Conservation (phyloP, 2,113 vertebrate species). For the Cinclus mexicanus region DNA sequence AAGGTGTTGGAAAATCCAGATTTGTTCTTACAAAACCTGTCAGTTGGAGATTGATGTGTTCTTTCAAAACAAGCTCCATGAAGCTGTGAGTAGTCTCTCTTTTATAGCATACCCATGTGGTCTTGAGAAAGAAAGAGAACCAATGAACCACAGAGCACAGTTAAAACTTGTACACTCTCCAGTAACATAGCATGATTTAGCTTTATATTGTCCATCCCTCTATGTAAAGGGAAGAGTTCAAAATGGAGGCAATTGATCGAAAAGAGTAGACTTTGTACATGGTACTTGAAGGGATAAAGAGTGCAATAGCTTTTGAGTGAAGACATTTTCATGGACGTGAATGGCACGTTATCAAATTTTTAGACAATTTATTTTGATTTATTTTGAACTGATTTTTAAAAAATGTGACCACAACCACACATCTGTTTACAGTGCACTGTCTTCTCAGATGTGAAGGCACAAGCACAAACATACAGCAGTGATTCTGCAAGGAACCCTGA, state of each 20-base stretch:
- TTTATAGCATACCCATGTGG: background rate
- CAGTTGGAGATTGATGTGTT: slow-evolving; percentile 1
- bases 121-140: background rate
- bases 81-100: background rate
- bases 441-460: background rate
- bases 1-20: slow-evolving; percentile 29
- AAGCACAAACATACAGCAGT: fast-evolving
- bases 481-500: background rate
- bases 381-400: background rate
- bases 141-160: background rate
- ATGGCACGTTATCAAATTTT: background rate
- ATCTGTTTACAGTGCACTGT: background rate
- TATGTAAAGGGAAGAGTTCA: background rate
- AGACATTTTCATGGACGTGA: background rate
- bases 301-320: background rate
- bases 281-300: background rate
- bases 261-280: background rate
- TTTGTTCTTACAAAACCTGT: slow-evolving; percentile 33
- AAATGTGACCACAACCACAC: background rate
- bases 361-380: background rate
- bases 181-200: background rate
- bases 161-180: background rate
- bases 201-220: background rate
- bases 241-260: background rate
- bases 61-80: slow-evolving; percentile 10